Evolutionary conservation across 2,113 vertebrate genomes (phyloP).

Genomic region (Cyprinodon variegatus): DNA sequence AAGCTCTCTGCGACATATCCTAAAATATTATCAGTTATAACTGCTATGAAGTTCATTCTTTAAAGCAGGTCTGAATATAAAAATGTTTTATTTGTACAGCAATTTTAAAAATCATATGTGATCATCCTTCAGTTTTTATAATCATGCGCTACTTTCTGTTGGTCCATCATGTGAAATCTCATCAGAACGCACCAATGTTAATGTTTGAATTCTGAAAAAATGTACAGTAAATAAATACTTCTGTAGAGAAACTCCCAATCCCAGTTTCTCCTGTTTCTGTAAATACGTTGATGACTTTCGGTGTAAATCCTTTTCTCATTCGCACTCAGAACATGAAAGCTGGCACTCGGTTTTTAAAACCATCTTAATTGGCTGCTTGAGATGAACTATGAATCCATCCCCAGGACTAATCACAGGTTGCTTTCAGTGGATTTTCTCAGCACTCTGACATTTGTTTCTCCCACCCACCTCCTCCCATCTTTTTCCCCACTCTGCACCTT

Average conservation of each 20-base stretch:
- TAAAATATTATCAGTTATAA: not conserved
- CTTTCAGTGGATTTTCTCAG: conserved; percentile 31
- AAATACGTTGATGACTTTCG: conserved; percentile 1
- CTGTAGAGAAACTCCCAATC: not conserved
- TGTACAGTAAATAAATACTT: not conserved
- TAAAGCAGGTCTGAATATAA: not conserved
- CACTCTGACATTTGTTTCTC: conserved; percentile 59
- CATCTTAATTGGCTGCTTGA: conserved; percentile 35
- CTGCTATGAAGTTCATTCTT: not conserved
- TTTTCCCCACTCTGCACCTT: conserved; percentile 30
- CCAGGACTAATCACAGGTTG: conserved; percentile 52
- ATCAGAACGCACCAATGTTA: not conserved
- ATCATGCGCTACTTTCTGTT: not conserved
- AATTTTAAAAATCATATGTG: not conserved
- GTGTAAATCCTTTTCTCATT: not conserved
- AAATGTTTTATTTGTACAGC: not conserved
- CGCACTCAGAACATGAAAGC: not conserved
- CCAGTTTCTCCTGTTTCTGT: not conserved
- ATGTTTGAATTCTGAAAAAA: not conserved
- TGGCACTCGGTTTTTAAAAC: conserved; percentile 8
- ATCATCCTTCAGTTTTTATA: not conserved
- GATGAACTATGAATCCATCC: conserved; percentile 45
- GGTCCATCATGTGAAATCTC: not conserved
- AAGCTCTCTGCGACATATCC: not conserved
- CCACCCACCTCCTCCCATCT: conserved; percentile 30